Conservation (phyloP, 1,140 invertebrate species). For the Drosophila equinoxialis region DNA sequence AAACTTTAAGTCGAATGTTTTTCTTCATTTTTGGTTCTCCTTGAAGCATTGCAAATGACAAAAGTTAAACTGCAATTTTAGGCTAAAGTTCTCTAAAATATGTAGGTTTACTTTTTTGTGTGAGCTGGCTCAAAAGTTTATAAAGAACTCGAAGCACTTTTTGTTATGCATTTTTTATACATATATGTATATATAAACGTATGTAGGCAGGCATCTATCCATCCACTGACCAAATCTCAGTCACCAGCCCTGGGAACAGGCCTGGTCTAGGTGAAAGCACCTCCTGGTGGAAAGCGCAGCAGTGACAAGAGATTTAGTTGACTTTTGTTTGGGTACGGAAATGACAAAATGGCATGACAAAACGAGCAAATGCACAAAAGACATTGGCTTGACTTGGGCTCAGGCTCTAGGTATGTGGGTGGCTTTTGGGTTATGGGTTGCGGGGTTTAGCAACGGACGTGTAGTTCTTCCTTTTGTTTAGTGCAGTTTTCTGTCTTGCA, state of each 20-base stretch:
- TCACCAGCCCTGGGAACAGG: not conserved
- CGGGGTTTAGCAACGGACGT: conserved; percentile 36
- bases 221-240: conserved; percentile 33
- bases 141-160: conserved; percentile 20
- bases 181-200: not conserved
- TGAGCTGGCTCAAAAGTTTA: conserved; percentile 16
- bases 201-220: not conserved
- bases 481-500: conserved; percentile 37
- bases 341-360: conserved; percentile 66
- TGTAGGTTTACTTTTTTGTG: not conserved
- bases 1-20: not conserved
- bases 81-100: conserved; percentile 8
- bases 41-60: conserved; percentile 13
- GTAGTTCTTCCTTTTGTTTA: conserved; percentile 36
- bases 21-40: not conserved
- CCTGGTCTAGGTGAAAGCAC: conserved; percentile 5
- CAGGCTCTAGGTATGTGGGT: conserved; percentile 7
- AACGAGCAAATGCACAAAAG: conserved; percentile 58
- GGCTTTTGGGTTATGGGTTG: not conserved
- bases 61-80: conserved; percentile 19
- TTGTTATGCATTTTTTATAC: conserved; percentile 8
- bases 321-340: conserved; percentile 63
- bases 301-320: conserved; percentile 66
- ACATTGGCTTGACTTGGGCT: conserved; percentile 21
- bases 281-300: conserved; percentile 46